Evolutionary conservation across 2,113 vertebrate species (phyloP), one percentile per base, ranked within the genome.

Genomic region (Motacilla tschutschensis): DNA sequence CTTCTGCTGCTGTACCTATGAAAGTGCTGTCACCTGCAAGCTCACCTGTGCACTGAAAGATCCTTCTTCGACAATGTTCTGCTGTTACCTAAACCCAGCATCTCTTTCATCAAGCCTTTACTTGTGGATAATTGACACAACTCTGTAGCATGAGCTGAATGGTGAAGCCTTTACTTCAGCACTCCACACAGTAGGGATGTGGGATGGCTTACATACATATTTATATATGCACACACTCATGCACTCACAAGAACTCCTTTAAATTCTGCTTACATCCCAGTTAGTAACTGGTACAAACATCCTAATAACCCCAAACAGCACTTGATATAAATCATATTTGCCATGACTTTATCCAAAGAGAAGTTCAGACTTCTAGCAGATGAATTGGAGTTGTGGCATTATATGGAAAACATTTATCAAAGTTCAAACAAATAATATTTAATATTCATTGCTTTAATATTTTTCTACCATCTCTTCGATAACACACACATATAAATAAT

Each of bases 381-480:
- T 1, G 5, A 83, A 81, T 4, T 40, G 43, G 51, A 91, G 79
- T 33, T 77, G 65, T 25, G 77, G 48, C 47, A 79, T 85, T 93
- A 88, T 73, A 94, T 46, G 44, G 71, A 91, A 94, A 96, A 74
- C 17, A 54, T 88, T 90, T 84, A 87, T 93, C 84, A 81, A 60
- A 81, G 83, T 92, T 93, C 83, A 92, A 94, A 94, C 70, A 76
- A 91, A 59, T 62, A 71, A 60, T 46, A 82, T 53, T 88, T 83
- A 59, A 88, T 94, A 89, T 93, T 94, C 89, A 93, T 72, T 54
- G 76, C 83, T 95, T 94, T 85, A 85, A 83, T 94, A 77, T 85
- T 95, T 93, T 93, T 72, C 83, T 94, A 85, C 71, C 43, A 55
- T 75, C 55, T 79, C 72, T 91, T 69, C 8, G 18, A 76, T 79